Percentiles rank a stretch among this genome's conserved stretches.
These are phyloP conservation scores for Vulpes ferrilata DNA, from an alignment of 2,113 vertebrate genomes.

Conservation along the genomic window DNA sequence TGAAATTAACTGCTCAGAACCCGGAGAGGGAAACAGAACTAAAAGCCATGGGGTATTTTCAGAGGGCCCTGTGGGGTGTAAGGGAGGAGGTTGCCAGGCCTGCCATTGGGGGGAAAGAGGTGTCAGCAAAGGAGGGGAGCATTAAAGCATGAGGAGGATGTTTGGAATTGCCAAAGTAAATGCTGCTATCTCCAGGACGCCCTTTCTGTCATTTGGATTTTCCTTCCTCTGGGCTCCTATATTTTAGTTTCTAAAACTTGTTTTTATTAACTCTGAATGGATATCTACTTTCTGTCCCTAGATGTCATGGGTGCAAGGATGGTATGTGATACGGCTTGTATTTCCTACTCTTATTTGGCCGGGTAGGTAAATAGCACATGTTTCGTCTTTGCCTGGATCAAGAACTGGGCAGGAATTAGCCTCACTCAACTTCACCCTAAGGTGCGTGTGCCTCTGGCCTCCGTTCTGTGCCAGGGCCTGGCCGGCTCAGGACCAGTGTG, in stretches of 20 bases:
- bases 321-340: fast-evolving
- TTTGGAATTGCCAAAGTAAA: neutral
- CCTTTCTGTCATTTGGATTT: neutral
- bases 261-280: neutral
- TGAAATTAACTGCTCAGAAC: neutral
- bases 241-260: neutral
- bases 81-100: fast-evolving
- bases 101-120: no score
- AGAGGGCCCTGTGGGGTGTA: no score
- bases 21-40: neutral
- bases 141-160: no score
- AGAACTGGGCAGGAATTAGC: neutral
- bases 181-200: neutral
- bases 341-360: neutral
- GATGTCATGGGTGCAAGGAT: neutral
- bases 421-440: neutral
- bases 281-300: neutral
- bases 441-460: neutral
- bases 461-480: neutral
- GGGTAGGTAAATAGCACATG: fast-evolving
- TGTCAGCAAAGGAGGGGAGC: no score
- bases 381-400: neutral
- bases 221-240: neutral
- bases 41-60: fast-evolving
- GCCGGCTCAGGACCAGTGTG: neutral